These are phyloP conservation scores for Hypomecis punctinalis DNA, from an alignment of 2,888 invertebrate species.

Conservation along the genomic window DNA sequence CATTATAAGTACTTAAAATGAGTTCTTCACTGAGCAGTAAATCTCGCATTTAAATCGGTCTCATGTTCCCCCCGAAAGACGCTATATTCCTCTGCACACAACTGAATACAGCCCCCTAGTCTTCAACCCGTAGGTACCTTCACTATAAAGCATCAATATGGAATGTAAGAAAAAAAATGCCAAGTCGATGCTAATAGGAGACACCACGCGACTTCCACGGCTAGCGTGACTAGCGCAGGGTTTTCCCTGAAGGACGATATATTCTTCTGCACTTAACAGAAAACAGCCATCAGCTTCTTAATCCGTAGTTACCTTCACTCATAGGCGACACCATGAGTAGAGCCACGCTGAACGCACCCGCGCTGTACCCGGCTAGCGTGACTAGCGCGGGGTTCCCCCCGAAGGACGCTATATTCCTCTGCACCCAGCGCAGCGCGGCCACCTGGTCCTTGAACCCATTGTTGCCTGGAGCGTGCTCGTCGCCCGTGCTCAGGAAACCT, in stretches of 20 bases:
- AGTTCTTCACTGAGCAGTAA: no score
- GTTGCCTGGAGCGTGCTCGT: constrained; percentile 87
- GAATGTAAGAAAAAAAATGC: no score
- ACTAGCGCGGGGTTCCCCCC: constrained; percentile 88
- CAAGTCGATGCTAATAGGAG: constrained; percentile 90
- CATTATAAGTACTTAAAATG: no score
- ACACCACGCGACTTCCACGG: constrained; percentile 87
- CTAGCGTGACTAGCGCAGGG: constrained; percentile 86
- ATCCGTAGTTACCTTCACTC: constrained; percentile 86
- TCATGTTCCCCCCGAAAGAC: no score
- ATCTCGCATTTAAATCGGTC: no score
- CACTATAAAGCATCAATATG: no score
- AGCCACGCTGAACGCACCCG: constrained; percentile 78
- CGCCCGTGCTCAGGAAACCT: constrained; percentile 88
- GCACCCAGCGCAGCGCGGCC: constrained; percentile 87
- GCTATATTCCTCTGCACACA: no score
- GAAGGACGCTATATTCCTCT: constrained; percentile 87
- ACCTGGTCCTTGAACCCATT: constrained; percentile 90
- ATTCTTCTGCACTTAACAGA: constrained; percentile 88
- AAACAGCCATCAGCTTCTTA: constrained; percentile 86
- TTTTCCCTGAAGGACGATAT: constrained; percentile 89
- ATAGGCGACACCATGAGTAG: constrained; percentile 87
- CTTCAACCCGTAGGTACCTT: constrained; percentile 62
- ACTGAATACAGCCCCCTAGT: no score
- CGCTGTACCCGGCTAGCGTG: constrained; percentile 87